Base-by-base conservation (phyloP, 2,888 invertebrate species). In the Thera obeliscata region DNA sequence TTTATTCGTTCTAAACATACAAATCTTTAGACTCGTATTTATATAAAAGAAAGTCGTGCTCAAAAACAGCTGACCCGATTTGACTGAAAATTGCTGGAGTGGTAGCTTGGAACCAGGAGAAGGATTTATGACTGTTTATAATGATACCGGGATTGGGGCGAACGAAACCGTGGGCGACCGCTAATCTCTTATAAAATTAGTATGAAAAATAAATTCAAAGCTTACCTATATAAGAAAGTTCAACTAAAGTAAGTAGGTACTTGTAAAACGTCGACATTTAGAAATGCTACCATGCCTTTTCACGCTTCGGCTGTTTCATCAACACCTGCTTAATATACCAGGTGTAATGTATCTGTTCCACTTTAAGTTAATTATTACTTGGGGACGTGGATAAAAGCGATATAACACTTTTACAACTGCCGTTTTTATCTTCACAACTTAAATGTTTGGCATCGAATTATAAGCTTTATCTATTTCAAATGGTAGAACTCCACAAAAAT, bases 251-350 rank as follows among this genome's bases (percentile, higher is more conserved):
- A 8, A 52, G 50, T 33, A 64, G 61, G 55, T 56, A 64, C 61
- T 67, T 48, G 58, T 66, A 59, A 55, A 61, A 74, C 69, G 77
- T 71, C 82, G 88, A 79, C 86, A 87, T 88, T 87, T 86, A 78
- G 79, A 87, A 88, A 87, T 87, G 85, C 81, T 87, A 85, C 82
- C 82, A 79, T 73, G 76, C 68, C 78, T 79, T 81, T 78, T 74
- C 80, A 84, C 81, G 86, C 78, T 78, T 81, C 76, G 82, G 66
- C 76, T 77, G 73, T 69, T 71, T 56, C 43, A 66, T 67, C 67
- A 72, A 57, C 87, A 87, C 85, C 87, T 87, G 87, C 79, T 81
- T 79, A 64, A 64, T 80, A 80, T 78, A 74, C 74, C 70, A 71
- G 67, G 59, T 68, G 69, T 64, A 67, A 68, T 67, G 64, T 68